phyloP scores from a whole-genome alignment of 2,113 vertebrate species.

The Polypterus senegalus region DNA sequence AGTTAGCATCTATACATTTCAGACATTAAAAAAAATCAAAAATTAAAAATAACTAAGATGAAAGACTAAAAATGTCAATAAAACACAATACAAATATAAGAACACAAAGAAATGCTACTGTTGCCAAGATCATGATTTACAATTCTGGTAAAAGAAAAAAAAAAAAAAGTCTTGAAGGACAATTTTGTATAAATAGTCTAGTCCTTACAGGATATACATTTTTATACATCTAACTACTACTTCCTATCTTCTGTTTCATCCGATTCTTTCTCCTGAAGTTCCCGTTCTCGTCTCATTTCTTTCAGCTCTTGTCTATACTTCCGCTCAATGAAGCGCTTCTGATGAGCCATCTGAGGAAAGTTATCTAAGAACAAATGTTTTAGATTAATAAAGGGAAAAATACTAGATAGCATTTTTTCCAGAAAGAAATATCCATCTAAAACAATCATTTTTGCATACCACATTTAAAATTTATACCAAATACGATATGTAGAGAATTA shows the following conservation, averaged over 20 bases:
- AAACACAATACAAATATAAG: no score
- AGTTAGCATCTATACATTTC: no score
- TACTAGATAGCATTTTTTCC: not conserved
- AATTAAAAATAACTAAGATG: no score
- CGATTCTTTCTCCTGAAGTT: conserved; percentile 80
- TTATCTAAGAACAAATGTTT: conserved; percentile 77
- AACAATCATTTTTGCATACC: not conserved
- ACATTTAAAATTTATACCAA: not conserved
- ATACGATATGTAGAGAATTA: no score
- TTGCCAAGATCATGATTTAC: no score
- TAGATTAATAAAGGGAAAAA: conserved; percentile 41
- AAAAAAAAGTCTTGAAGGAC: no score
- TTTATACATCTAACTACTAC: conserved; percentile 23
- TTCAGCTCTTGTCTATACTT: conserved; percentile 97
- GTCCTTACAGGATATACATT: no score
- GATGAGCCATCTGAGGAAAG: conserved; percentile 99
- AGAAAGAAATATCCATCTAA: not conserved
- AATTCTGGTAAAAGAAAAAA: no score
- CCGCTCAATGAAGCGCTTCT: conserved; percentile 99
- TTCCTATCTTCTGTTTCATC: conserved; percentile 78
- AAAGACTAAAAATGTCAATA: no score
- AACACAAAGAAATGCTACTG: no score
- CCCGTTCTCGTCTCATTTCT: conserved; percentile 94
- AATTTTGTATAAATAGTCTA: no score
- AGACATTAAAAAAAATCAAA: no score